phyloP scores from a whole-genome alignment of 2,888 invertebrate genomes.

The Cephus rjabovi region DNA sequence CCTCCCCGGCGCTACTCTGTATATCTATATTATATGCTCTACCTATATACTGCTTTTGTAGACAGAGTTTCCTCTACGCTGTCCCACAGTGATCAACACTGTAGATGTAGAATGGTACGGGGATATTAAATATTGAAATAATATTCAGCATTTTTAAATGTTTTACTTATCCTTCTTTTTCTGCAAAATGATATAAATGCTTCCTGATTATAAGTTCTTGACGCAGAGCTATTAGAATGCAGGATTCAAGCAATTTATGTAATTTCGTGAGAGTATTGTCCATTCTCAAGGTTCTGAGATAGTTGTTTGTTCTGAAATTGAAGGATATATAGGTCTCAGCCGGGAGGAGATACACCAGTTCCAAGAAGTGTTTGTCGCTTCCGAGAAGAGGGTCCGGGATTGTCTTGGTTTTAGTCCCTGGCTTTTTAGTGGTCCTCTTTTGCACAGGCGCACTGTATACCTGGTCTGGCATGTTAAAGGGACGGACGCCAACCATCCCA shows the following conservation, averaged over 20 bases:
- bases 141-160: not conserved
- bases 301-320: not conserved
- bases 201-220: not conserved
- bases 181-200: no score
- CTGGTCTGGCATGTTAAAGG: not conserved
- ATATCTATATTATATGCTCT: not conserved
- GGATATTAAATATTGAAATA: not conserved
- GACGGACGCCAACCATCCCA: constrained; percentile 2
- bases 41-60: not conserved
- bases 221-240: not conserved
- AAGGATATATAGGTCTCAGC: not conserved
- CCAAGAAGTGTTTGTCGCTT: not conserved
- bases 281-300: not conserved
- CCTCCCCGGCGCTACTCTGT: not conserved
- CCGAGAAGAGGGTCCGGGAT: constrained; percentile 2
- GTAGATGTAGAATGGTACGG: not conserved
- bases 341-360: not conserved
- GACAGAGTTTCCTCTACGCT: not conserved
- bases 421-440: not conserved
- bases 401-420: not conserved
- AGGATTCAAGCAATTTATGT: not conserved
- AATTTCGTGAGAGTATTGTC: not conserved
- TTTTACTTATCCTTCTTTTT: not conserved
- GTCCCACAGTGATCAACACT: not conserved
- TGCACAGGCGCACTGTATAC: constrained; percentile 5